These are phyloP conservation scores for Habrosyne pyritoides DNA, from an alignment of 2,888 invertebrate species.

Conservation along the genomic window DNA sequence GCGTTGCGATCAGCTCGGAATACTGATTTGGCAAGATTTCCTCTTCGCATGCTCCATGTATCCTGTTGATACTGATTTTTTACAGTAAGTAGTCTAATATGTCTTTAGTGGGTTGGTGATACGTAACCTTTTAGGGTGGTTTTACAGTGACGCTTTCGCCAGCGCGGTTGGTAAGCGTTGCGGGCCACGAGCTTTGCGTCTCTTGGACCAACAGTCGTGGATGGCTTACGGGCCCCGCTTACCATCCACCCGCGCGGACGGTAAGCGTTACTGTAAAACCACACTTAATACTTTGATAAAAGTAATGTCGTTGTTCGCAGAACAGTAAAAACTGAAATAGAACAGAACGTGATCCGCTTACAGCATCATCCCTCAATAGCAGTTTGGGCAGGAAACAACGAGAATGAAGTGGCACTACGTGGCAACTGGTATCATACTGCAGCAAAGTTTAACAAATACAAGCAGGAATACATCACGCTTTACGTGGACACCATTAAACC, in stretches of 20 bases:
- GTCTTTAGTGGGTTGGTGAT: no score
- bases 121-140: no score
- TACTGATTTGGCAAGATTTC: slow-evolving; percentile 98
- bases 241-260: no score
- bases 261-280: not conserved
- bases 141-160: no score
- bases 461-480: slow-evolving; percentile 90
- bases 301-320: slow-evolving; percentile 53
- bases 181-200: no score
- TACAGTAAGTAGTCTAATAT: slow-evolving; percentile 84
- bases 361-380: slow-evolving; percentile 94
- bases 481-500: slow-evolving; percentile 91
- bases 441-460: slow-evolving; percentile 80
- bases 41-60: slow-evolving; percentile 99
- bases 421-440: slow-evolving; percentile 90
- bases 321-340: slow-evolving; percentile 89
- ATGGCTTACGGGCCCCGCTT: no score
- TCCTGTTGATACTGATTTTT: slow-evolving; percentile 88
- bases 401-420: slow-evolving; percentile 95
- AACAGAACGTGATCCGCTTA: slow-evolving; percentile 91
- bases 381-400: slow-evolving; percentile 98
- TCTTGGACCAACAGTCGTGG: no score
- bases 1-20: slow-evolving; percentile 93
- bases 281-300: not conserved
- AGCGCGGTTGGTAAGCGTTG: no score